Base-by-base conservation (phyloP, 2,113 vertebrate species). In the Fulmarus glacialis region DNA sequence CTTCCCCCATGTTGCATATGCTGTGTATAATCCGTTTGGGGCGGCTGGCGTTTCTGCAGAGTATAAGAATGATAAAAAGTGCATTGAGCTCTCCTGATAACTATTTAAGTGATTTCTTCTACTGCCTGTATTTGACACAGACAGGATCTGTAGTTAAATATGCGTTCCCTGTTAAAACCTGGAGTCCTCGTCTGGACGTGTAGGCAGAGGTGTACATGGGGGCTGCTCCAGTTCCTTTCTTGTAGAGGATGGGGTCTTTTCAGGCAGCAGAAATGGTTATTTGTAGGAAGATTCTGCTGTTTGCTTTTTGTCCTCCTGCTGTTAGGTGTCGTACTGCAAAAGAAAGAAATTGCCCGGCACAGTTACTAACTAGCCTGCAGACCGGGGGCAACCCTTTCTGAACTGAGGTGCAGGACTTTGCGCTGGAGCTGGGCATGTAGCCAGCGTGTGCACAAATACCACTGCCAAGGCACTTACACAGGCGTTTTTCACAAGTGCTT, bases 11-110 rank as follows among this genome's bases (percentile, higher is more conserved):
- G 40, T 62, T 94, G 73, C 58, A 60, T 66, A 26, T 55, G 43
- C 79, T 74, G 89, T 22, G 6, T 42, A 75, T n/a, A 70, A 97
- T 88, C 90, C 63, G 9, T 58, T 5, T 5, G 74, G 77, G 92
- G 34, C 1, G 16, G 52, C 23, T 50, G 86, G 89, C 6, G 3
- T 78, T 94, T 50, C 81, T 93, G 87, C 55, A 45, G 66, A 71
- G 50, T 68, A 16, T 11, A 38, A n/a, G 75, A 32, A 12, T 53
- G 86, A 92, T 71, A 63, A 94, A 64, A 50, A 55, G 91, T n/a
- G 62, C 74, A 67, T 43, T 47, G 82, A 90, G 63, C 79, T 92
- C 80, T 70, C 56, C 83, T 91, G 90, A 72, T 82, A 90, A 92
- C 27, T 6, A 29, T 73, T 73, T 38, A 27, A 86, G 36, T 62